These are phyloP conservation scores for Flexamia atlantica DNA, from an alignment of 2,888 invertebrate genomes.

Conservation along the genomic window DNA sequence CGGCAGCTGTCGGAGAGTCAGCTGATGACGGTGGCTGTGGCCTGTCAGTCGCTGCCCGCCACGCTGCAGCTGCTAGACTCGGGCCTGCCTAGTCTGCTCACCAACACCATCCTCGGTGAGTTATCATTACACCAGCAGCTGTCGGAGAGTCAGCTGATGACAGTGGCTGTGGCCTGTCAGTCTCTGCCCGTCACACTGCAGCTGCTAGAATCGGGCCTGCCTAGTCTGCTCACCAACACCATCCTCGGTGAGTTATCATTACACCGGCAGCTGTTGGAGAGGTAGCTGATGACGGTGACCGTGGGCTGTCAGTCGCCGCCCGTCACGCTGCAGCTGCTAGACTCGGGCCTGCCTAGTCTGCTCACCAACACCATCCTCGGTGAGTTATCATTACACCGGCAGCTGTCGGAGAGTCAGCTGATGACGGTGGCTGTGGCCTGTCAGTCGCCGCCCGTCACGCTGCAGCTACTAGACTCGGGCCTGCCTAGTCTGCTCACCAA, in stretches of 20 bases:
- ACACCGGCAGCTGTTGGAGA: conserved; percentile 78
- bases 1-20: conserved; percentile 81
- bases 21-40: conserved; percentile 86
- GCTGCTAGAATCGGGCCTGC: conserved; percentile 87
- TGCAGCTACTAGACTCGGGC: conserved; percentile 86
- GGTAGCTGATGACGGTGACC: conserved; percentile 87
- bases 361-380: conserved; percentile 81
- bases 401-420: conserved; percentile 82
- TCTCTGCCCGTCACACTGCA: conserved; percentile 87
- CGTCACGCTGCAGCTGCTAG: conserved; percentile 86
- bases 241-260: conserved; percentile 79
- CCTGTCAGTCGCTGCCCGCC: conserved; percentile 89
- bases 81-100: conserved; percentile 82
- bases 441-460: conserved; percentile 87
- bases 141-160: conserved; percentile 83
- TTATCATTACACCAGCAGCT: conserved; percentile 78
- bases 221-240: conserved; percentile 80
- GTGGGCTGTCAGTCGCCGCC: conserved; percentile 89
- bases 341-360: conserved; percentile 84
- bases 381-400: conserved; percentile 76
- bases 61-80: conserved; percentile 87
- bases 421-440: conserved; percentile 88
- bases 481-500: conserved; percentile 81
- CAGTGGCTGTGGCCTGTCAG: conserved; percentile 88
- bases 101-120: conserved; percentile 79